phyloP scores from a whole-genome alignment of 2,797 vertebrate genomes.

The Chromis chromis region DNA sequence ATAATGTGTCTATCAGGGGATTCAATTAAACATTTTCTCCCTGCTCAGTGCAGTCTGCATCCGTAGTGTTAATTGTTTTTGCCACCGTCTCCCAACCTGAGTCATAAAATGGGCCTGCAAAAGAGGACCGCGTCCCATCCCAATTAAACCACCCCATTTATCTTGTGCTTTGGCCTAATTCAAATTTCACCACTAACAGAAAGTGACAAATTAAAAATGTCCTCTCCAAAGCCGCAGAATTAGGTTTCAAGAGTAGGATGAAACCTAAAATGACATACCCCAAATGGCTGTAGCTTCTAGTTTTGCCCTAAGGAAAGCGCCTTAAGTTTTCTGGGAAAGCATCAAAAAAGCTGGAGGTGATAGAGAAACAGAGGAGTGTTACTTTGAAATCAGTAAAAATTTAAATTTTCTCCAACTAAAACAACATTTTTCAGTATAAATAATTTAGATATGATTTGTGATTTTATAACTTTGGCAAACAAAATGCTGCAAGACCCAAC shows the following conservation, averaged over 20 bases:
- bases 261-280: background rate
- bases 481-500: no score
- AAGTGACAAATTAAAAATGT: background rate
- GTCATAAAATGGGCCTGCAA: background rate
- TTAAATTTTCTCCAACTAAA: no score
- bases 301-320: no score
- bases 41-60: background rate
- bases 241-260: background rate
- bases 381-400: no score
- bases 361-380: no score
- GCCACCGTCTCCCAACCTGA: conserved; percentile 14
- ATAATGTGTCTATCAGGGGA: conserved; percentile 20
- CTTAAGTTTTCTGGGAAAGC: no score
- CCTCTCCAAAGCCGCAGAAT: background rate
- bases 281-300: no score
- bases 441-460: no score
- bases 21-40: conserved; percentile 33
- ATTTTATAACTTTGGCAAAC: no score
- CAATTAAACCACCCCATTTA: background rate
- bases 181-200: background rate
- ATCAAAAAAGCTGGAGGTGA: no score
- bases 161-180: background rate
- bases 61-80: conserved; percentile 27
- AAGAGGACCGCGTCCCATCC: background rate
- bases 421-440: no score